Conservation (phyloP, 1,140 invertebrate species). For the Drosophila aff. region DNA sequence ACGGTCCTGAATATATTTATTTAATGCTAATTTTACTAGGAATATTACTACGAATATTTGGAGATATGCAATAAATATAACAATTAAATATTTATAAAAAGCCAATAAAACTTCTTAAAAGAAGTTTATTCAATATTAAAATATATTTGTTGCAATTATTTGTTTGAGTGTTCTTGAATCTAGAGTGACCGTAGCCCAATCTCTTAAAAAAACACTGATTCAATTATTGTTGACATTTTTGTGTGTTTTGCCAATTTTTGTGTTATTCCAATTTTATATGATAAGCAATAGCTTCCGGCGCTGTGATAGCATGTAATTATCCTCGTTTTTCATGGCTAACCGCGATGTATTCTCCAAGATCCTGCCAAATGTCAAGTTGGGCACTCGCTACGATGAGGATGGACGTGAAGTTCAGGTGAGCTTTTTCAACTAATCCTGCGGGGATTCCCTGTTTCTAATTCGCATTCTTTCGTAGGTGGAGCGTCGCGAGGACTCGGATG, state of each 20-base stretch:
- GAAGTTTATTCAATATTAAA: too few species aligned
- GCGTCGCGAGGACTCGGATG: conserved; percentile 96
- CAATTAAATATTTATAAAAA: too few species aligned
- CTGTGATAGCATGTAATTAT: conserved; percentile 52
- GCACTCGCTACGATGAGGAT: conserved; percentile 85
- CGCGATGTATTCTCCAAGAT: conserved; percentile 86
- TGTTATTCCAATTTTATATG: conserved; percentile 9
- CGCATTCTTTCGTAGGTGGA: conserved; percentile 86
- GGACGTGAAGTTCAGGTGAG: conserved; percentile 85
- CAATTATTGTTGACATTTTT: conserved; percentile 24
- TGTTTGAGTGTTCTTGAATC: neutral
- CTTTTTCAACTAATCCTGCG: neutral
- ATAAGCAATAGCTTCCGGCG: conserved; percentile 40
- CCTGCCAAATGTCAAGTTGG: conserved; percentile 85
- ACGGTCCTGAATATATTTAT: neutral
- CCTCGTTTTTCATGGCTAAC: conserved; percentile 83
- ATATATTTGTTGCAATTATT: neutral
- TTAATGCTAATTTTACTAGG: neutral
- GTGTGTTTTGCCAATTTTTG: conserved; percentile 31
- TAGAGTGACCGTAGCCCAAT: neutral
- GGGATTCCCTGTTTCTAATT: neutral
- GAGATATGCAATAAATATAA: neutral
- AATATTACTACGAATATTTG: rapidly evolving
- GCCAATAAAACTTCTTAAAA: too few species aligned
- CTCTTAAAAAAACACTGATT: neutral